A percentile compares a stretch with the other conserved stretches of the same genome.
These are phyloP conservation scores for Drosophila subquinaria DNA, from an alignment of 2,888 invertebrate genomes.

Conservation along the genomic window DNA sequence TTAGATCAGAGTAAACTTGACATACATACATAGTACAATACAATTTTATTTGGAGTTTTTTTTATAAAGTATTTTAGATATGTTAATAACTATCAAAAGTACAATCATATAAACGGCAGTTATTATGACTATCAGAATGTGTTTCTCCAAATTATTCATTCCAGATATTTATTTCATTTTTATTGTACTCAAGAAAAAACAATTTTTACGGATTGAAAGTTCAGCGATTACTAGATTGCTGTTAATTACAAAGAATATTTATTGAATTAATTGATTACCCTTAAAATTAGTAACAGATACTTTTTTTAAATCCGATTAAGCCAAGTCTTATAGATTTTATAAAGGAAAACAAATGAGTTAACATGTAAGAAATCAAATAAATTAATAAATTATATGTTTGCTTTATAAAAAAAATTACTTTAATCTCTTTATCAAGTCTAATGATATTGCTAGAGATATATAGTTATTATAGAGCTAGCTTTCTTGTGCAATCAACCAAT, in stretches of 20 bases:
- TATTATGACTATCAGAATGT: conserved; percentile 10
- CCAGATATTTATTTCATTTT: neutral
- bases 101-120: conserved; percentile 19
- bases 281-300: no score
- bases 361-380: no score
- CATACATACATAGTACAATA: neutral
- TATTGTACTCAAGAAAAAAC: neutral
- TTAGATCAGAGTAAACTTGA: neutral
- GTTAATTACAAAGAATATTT: neutral
- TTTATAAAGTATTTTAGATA: neutral
- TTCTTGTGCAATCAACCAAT: neutral
- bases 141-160: conserved; percentile 24
- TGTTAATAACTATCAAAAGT: conserved; percentile 6
- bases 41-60: neutral
- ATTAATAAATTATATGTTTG: no score
- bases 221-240: neutral
- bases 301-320: no score
- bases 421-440: no score
- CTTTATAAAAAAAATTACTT: no score
- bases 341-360: neutral
- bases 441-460: neutral
- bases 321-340: no score
- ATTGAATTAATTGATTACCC: neutral
- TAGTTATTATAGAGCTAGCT: neutral
- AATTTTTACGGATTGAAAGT: neutral